phyloP scores from a whole-genome alignment of 2,113 vertebrate species.

The Ictidomys tridecemlineatus region DNA sequence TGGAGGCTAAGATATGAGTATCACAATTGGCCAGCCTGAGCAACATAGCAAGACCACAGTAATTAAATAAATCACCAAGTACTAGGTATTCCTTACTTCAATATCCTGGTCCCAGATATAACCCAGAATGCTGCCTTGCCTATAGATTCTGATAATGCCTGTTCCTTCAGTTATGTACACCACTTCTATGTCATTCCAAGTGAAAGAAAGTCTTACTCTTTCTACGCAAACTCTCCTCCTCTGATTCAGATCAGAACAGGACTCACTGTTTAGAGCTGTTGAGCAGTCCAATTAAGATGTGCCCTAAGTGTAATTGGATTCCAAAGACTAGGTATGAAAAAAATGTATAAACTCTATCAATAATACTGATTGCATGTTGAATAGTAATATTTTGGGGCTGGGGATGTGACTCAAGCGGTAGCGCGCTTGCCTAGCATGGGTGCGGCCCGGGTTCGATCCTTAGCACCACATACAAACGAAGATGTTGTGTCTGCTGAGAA shows the following conservation, averaged over 20 bases:
- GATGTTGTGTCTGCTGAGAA: no score
- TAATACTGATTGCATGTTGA: neutral
- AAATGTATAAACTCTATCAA: neutral
- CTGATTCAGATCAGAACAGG: neutral
- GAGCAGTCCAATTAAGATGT: neutral
- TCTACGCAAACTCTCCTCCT: neutral
- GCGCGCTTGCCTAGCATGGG: no score
- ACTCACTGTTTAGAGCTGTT: neutral
- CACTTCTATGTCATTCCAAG: neutral
- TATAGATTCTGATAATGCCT: neutral
- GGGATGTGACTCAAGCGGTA: no score
- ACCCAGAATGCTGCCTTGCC: neutral
- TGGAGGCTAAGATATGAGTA: neutral
- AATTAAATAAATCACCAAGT: neutral
- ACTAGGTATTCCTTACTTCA: neutral
- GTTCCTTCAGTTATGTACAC: neutral
- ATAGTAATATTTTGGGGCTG: conserved; percentile 15
- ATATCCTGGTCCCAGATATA: neutral
- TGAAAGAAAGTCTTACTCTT: neutral
- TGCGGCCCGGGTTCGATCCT: no score
- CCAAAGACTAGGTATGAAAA: neutral
- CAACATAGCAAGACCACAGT: neutral
- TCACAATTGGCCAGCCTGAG: neutral
- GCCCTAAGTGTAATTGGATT: neutral
- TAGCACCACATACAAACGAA: no score